These are phyloP conservation scores for Helicolenus hilgendorfi DNA, from an alignment of 2,797 vertebrate genomes.

Conservation along the genomic window DNA sequence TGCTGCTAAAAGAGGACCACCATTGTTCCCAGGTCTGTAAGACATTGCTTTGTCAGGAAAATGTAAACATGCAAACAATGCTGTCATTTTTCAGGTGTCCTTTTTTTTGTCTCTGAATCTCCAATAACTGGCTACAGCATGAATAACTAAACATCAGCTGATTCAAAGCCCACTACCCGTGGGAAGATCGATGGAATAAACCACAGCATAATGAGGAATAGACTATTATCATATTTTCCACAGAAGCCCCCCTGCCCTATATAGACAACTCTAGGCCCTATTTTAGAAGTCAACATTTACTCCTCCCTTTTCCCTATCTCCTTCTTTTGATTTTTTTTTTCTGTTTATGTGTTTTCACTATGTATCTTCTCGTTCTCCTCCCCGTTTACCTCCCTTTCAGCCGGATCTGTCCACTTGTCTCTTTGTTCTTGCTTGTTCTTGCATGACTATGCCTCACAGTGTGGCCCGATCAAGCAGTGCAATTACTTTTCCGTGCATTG, in stretches of 20 bases:
- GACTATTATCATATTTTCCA: constrained; percentile 24
- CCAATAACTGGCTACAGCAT: neutral
- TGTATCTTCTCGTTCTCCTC: neutral
- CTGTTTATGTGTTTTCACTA: neutral
- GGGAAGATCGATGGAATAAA: constrained; percentile 3
- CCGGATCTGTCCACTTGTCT: constrained; percentile 8
- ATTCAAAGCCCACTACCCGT: neutral
- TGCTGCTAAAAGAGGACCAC: constrained; percentile 6
- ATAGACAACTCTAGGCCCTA: neutral
- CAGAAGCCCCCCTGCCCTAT: neutral
- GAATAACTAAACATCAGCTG: neutral
- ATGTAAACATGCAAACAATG: neutral
- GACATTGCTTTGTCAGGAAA: neutral
- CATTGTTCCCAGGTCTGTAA: neutral
- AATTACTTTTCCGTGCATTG: constrained; percentile 8
- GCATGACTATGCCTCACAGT: constrained; percentile 29
- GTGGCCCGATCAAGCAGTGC: constrained; percentile 12
- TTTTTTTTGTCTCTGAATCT: neutral
- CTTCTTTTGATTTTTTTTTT: neutral
- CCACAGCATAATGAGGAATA: neutral
- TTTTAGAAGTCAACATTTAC: neutral
- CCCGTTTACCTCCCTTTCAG: neutral
- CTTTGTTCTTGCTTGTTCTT: constrained; percentile 34
- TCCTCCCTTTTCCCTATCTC: neutral
- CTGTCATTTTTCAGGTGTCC: neutral